Conservation (phyloP, 2,113 vertebrate species). For the Gavialis gangeticus region DNA sequence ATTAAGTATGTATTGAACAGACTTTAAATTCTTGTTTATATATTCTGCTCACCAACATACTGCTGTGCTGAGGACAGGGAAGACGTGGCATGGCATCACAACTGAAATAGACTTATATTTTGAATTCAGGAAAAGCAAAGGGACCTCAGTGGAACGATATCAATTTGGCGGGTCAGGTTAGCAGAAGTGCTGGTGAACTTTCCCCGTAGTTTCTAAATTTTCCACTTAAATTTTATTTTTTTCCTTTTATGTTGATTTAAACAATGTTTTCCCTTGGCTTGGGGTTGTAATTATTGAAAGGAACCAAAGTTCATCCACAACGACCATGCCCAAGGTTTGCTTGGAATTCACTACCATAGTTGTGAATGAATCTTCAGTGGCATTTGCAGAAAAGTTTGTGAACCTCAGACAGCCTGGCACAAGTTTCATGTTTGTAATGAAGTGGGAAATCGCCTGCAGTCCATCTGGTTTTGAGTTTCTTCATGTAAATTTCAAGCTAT, state of each 20-base stretch:
- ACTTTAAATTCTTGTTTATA: background rate
- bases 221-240: background rate
- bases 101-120: background rate
- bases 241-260: background rate
- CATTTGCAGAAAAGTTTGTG: background rate
- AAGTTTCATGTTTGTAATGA: conserved; percentile 44
- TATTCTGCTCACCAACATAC: background rate
- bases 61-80: background rate
- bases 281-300: background rate
- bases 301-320: background rate
- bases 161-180: background rate
- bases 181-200: background rate
- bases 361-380: background rate
- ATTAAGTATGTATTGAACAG: background rate
- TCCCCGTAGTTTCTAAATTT: background rate
- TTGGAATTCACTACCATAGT: background rate
- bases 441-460: conserved; percentile 33
- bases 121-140: background rate
- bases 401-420: background rate
- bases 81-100: background rate
- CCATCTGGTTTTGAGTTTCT: conserved; percentile 35
- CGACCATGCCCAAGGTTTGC: background rate
- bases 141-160: background rate
- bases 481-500: conserved; percentile 27
- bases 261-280: conserved; percentile 1